Conservation (phyloP, 2,888 invertebrate genomes). For the Leptinotarsa tumamoca region DNA sequence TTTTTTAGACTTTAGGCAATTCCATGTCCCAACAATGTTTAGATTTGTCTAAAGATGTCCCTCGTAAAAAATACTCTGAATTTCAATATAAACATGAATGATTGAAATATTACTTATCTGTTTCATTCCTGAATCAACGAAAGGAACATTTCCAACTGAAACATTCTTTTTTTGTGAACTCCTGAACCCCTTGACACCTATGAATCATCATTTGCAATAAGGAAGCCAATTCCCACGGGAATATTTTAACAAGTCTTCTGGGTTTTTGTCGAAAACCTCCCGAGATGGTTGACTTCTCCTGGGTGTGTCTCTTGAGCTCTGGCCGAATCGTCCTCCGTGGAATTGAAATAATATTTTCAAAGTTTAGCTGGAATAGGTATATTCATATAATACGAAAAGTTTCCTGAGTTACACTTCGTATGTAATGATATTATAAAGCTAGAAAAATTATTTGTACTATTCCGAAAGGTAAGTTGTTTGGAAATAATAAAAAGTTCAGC, state of each 20-base stretch:
- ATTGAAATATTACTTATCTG: too few species aligned
- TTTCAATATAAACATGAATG: too few species aligned
- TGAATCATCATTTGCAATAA: constrained; percentile 53
- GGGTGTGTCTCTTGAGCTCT: constrained; percentile 56
- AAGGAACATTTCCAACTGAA: too few species aligned
- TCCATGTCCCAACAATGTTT: too few species aligned
- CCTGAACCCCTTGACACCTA: neutral
- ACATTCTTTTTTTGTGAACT: neutral
- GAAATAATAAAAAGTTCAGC: too few species aligned
- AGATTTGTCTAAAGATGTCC: too few species aligned
- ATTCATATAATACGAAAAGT: constrained; percentile 39
- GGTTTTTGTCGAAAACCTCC: constrained; percentile 60
- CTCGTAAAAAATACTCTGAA: too few species aligned
- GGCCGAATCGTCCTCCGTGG: constrained; percentile 58
- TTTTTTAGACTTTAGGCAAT: too few species aligned
- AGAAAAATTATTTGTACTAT: constrained; percentile 5
- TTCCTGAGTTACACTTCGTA: constrained; percentile 24
- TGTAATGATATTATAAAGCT: constrained; percentile 24
- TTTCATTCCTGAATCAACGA: too few species aligned
- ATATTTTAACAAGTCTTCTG: constrained; percentile 65
- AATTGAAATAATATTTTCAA: constrained; percentile 60
- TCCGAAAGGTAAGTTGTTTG: neutral
- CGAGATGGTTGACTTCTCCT: constrained; percentile 57
- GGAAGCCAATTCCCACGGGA: constrained; percentile 63
- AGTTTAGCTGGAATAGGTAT: constrained; percentile 42